These are phyloP conservation scores for Temnothorax unifasciatus DNA, from an alignment of 2,888 invertebrate genomes.

Conservation along the genomic window DNA sequence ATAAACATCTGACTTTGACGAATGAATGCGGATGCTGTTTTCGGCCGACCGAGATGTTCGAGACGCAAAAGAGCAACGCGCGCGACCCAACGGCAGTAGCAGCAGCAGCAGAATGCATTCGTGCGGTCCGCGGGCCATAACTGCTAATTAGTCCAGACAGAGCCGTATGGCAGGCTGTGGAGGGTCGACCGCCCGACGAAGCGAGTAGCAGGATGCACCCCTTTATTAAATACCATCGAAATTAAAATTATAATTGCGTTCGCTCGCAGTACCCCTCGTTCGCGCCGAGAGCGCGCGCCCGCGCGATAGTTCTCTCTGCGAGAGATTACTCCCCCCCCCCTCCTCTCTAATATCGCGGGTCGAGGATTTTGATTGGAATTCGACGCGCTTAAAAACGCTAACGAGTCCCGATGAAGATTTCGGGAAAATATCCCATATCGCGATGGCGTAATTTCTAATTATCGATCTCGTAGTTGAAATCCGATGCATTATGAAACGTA, in stretches of 20 bases:
- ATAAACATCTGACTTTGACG: not conserved
- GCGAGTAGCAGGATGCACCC: conserved; percentile 80
- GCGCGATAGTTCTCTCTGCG: conserved; percentile 75
- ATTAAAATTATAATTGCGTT: conserved; percentile 87
- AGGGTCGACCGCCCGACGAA: conserved; percentile 72
- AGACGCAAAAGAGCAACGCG: conserved; percentile 71
- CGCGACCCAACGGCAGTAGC: conserved; percentile 56
- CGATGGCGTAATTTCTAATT: conserved; percentile 44
- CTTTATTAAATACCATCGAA: conserved; percentile 86
- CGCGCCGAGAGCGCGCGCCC: conserved; percentile 54
- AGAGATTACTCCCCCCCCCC: conserved; percentile 63
- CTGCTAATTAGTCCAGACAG: conserved; percentile 84
- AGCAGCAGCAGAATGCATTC: conserved; percentile 73
- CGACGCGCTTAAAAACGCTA: conserved; percentile 63
- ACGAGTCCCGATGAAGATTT: conserved; percentile 52
- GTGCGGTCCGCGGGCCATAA: conserved; percentile 77
- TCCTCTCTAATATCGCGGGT: conserved; percentile 51
- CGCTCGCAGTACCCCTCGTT: conserved; percentile 78
- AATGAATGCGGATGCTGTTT: conserved; percentile 26
- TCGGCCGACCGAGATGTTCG: conserved; percentile 57
- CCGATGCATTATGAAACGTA: not conserved
- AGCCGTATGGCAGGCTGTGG: conserved; percentile 71
- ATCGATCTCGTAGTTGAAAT: conserved; percentile 42
- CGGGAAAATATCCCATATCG: conserved; percentile 39
- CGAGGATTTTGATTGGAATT: conserved; percentile 63